Conservation (phyloP, 2,797 vertebrate genomes). For the Enteromius mattozi region DNA sequence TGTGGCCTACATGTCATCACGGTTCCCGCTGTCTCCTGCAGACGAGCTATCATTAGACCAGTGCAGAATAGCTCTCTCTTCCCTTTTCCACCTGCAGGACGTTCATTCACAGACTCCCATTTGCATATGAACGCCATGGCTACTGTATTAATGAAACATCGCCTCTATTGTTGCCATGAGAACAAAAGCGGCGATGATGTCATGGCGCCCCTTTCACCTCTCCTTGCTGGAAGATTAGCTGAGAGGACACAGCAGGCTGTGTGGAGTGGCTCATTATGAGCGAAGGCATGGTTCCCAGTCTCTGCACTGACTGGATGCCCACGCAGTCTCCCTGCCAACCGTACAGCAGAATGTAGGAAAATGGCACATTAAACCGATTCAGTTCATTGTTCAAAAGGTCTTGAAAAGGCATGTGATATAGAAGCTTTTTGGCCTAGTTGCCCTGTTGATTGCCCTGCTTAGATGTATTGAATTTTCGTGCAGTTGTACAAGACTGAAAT, state of each 20-base stretch:
- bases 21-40: constrained; percentile 29
- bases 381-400: background rate
- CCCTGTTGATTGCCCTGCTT: background rate
- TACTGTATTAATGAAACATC: constrained; percentile 64
- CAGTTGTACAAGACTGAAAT: background rate
- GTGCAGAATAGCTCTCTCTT: constrained; percentile 14
- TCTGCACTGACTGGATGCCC: constrained; percentile 35
- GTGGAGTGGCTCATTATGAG: constrained; percentile 42
- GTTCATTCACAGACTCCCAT: constrained; percentile 57
- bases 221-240: constrained; percentile 16
- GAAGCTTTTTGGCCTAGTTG: background rate
- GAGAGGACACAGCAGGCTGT: constrained; percentile 40
- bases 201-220: constrained; percentile 45
- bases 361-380: constrained; percentile 9
- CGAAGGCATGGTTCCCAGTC: constrained; percentile 36
- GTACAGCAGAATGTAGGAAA: background rate
- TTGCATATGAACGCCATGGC: constrained; percentile 64
- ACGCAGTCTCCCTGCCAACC: constrained; percentile 33
- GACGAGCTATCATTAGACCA: constrained; percentile 23
- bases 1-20: constrained; percentile 52
- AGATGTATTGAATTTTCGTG: background rate
- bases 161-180: constrained; percentile 64
- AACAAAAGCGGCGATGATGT: constrained; percentile 64
- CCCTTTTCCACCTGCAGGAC: constrained; percentile 37
- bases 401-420: constrained; percentile 1